Base-by-base conservation (phyloP, 1,140 invertebrate species). In the Euwallacea similis region DNA sequence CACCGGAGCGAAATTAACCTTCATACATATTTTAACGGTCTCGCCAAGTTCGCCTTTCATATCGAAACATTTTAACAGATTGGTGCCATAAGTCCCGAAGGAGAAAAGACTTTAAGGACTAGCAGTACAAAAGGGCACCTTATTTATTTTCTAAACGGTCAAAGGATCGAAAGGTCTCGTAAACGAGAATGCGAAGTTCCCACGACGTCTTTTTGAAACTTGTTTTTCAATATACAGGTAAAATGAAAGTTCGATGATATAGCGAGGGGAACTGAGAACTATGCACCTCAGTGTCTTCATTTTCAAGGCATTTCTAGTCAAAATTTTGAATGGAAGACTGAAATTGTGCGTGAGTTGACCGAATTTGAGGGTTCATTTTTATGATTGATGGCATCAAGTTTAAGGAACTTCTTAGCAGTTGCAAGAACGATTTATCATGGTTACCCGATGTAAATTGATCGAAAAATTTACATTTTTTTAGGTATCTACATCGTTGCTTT, bases 161-260 rank as follows among this genome's bases (percentile, higher is more conserved):
- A 70, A 64, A 70, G 62, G 60, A 70, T 70, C 69, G 60, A 70
- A 62, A 70, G 69, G 69, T 71, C 69, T 55, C 69, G 42, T 42
- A 61, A 53, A 62, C 42, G 69, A 61, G 69, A 43, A 71, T 71
- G 33, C 55, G 41, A 44, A 64, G 60, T 72, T 72, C 71, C 71
- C 71, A 72, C 71, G 71, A 66, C 69, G 44, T 60, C 63, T 60
- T 62, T 67, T 56, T 21, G 53, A 50, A 72, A 72, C 71, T 72
- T 68, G 71, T 72, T 72, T 71, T 72, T 72, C 65, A 59, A 56
- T 67, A 62, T 67, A 72, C 71, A 72, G 71, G 71, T 72, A 72
- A 72, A 72, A 55, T 50, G 42, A 55, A 54, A 66, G 46, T 63
- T 41, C 11, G 33, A 42, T 42, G 42, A 7, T 2, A 11, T 42